Evolutionary conservation across 2,113 vertebrate genomes (phyloP).

Genomic region (Nycticebus coucang): DNA sequence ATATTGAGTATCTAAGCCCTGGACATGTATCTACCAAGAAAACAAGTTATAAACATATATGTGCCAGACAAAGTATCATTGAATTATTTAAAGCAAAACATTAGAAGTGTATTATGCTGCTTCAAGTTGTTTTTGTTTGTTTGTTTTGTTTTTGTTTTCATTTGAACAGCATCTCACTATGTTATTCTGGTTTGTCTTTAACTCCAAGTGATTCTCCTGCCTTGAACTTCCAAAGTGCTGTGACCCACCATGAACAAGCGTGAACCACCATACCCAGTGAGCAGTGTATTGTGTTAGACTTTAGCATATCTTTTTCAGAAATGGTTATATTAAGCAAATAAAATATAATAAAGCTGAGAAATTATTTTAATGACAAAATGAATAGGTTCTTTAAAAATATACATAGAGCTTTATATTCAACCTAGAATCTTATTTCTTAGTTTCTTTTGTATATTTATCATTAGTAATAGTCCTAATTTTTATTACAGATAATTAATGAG

Average conservation of each 20-base stretch:
- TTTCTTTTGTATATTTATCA: background rate
- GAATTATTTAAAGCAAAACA: slow-evolving; percentile 12
- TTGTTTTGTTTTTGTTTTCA: no score
- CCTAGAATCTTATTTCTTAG: background rate
- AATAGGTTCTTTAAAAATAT: background rate
- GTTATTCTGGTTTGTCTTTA: no score
- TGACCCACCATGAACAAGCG: no score
- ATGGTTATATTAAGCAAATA: background rate
- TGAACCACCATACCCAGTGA: background rate
- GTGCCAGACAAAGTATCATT: background rate
- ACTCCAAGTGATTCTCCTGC: no score
- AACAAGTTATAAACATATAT: background rate
- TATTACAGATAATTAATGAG: background rate
- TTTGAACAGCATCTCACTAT: no score
- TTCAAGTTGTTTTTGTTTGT: no score
- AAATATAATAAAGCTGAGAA: slow-evolving; percentile 10
- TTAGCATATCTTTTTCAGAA: background rate
- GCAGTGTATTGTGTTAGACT: background rate
- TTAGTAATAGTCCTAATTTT: slow-evolving; percentile 6
- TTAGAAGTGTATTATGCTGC: background rate
- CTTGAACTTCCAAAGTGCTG: no score
- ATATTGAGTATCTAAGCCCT: background rate
- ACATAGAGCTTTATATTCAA: background rate
- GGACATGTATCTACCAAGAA: background rate
- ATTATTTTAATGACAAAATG: background rate